Evolutionary conservation across 2,888 invertebrate species (phyloP).

Genomic region (Xestoiulus laeticollis): DNA sequence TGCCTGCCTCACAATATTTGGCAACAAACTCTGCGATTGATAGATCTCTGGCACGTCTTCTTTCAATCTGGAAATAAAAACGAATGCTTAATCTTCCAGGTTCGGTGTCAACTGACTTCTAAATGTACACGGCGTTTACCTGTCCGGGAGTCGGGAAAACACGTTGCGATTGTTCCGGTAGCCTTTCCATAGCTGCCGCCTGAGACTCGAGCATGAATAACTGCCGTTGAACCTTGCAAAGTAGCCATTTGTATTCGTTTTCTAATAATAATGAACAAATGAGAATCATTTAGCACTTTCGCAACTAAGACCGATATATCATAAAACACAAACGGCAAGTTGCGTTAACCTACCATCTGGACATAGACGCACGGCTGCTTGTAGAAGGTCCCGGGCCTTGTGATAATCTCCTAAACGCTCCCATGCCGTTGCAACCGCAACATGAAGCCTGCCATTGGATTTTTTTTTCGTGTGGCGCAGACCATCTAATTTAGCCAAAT

Average conservation of each 20-base stretch:
- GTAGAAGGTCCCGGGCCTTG: constrained; percentile 45
- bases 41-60: constrained; percentile 47
- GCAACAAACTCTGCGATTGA: constrained; percentile 49
- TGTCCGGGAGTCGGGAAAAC: constrained; percentile 50
- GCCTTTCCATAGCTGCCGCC: constrained; percentile 51
- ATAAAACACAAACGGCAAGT: not conserved
- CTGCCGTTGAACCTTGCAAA: constrained; percentile 50
- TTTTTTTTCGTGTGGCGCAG: constrained; percentile 44
- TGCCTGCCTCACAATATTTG: constrained; percentile 49
- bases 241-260: constrained; percentile 51
- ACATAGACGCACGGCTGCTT: constrained; percentile 47
- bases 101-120: not conserved
- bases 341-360: constrained; percentile 47
- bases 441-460: constrained; percentile 46
- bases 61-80: constrained; percentile 39
- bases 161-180: constrained; percentile 50
- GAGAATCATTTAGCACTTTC: not conserved
- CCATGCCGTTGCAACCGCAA: constrained; percentile 51
- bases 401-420: constrained; percentile 53
- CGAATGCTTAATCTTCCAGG: not conserved
- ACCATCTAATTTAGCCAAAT: constrained; percentile 49
- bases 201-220: constrained; percentile 52
- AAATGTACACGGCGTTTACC: not conserved
- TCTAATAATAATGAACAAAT: constrained; percentile 33
- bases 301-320: not conserved